Evolutionary conservation across 2,113 vertebrate species (phyloP).

Genomic region (Lepus europaeus): DNA sequence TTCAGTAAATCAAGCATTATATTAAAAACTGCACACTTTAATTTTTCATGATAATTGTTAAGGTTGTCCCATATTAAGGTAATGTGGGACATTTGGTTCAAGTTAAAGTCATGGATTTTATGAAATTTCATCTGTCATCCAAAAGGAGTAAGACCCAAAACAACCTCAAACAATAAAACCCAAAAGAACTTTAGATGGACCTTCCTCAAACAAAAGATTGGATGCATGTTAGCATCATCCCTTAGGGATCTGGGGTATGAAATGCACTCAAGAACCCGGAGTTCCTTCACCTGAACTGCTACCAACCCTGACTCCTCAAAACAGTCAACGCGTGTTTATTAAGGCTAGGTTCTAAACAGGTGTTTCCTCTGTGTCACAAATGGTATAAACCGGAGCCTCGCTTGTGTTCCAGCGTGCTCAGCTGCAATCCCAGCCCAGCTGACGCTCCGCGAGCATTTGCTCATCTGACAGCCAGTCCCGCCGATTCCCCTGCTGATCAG

Average conservation of each 20-base stretch:
- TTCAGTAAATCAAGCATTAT: background rate
- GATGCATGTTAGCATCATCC: background rate
- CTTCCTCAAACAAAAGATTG: conserved; percentile 62
- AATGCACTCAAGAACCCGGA: conserved; percentile 39
- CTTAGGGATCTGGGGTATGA: background rate
- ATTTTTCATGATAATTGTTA: background rate
- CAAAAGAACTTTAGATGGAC: conserved; percentile 47
- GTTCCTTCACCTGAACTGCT: conserved; percentile 9
- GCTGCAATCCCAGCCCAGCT: conserved; percentile 81
- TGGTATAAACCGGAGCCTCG: conserved; percentile 71
- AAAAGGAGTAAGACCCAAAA: conserved; percentile 18
- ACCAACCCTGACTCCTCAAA: conserved; percentile 55
- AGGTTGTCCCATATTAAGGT: background rate
- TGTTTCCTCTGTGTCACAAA: conserved; percentile 83
- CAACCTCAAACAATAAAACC: background rate
- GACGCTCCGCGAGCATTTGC: conserved; percentile 70
- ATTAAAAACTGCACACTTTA: background rate
- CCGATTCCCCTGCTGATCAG: conserved; percentile 72
- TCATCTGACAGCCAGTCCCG: conserved; percentile 85
- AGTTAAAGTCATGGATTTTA: background rate
- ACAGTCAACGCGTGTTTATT: conserved; percentile 76
- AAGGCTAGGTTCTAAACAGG: conserved; percentile 85
- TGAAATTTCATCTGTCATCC: background rate
- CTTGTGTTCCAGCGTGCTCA: conserved; percentile 72
- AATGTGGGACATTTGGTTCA: background rate